Evolutionary conservation across 1,140 invertebrate genomes (phyloP).

Genomic region (Cephus cinctus): DNA sequence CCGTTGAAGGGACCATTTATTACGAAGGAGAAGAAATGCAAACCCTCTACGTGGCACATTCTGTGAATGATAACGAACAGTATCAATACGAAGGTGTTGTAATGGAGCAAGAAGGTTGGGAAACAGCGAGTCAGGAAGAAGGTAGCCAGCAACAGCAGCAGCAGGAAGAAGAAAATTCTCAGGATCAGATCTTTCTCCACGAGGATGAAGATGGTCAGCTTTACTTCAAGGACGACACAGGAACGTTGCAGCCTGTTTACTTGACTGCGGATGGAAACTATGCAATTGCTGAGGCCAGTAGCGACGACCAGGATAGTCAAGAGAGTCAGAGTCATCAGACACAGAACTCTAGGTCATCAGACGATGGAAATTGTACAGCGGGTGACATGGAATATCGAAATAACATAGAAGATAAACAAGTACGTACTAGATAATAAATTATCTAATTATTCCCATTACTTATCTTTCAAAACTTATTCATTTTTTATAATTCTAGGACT

Average conservation of each 20-base stretch:
- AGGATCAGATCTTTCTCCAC: conserved; percentile 52
- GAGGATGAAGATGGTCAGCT: conserved; percentile 52
- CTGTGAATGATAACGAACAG: conserved; percentile 38
- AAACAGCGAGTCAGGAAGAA: conserved; percentile 26
- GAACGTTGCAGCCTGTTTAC: conserved; percentile 48
- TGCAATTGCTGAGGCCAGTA: conserved; percentile 41
- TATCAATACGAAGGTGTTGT: conserved; percentile 40
- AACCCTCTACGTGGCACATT: conserved; percentile 42
- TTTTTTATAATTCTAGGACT: conserved; percentile 10
- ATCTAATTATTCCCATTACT: no score
- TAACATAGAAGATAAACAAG: no score
- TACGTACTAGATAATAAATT: no score
- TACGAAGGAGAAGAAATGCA: conserved; percentile 50
- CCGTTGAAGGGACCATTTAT: conserved; percentile 47
- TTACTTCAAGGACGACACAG: conserved; percentile 52
- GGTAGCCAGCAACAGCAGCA: conserved; percentile 26
- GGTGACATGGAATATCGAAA: no score
- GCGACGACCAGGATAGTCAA: conserved; percentile 38
- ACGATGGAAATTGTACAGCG: background rate
- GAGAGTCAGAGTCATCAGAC: conserved; percentile 28
- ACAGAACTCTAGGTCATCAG: no score
- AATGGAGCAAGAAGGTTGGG: conserved; percentile 39
- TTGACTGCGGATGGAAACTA: conserved; percentile 53
- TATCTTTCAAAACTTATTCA: no score
- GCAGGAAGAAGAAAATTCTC: conserved; percentile 40